A percentile compares a stretch with the other conserved stretches of the same genome.
phyloP scores from a whole-genome alignment of 1,140 invertebrate genomes.

The Drosophila kurseongensis region DNA sequence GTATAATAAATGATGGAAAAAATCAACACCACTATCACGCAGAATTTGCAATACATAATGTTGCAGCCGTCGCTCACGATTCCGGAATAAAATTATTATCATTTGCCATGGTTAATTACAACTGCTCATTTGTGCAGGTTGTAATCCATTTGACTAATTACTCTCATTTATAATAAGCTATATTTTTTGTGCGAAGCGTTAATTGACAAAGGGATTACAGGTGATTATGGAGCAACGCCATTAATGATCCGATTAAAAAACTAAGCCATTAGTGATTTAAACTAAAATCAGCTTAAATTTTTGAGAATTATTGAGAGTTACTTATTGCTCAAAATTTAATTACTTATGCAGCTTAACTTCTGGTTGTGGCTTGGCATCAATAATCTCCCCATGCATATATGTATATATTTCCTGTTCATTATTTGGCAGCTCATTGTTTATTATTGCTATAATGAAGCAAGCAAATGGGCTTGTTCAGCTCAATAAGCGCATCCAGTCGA shows the following conservation, averaged over 20 bases:
- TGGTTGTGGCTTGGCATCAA: background rate
- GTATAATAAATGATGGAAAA: slow-evolving; percentile 1
- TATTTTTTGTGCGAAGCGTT: slow-evolving; percentile 20
- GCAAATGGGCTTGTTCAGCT: slow-evolving; percentile 13
- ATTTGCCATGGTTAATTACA: slow-evolving; percentile 22
- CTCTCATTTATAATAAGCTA: slow-evolving; percentile 26
- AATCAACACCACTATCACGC: slow-evolving; percentile 15
- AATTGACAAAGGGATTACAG: slow-evolving; percentile 44
- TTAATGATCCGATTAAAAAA: slow-evolving; percentile 15
- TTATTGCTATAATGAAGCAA: slow-evolving; percentile 3
- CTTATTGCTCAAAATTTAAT: background rate
- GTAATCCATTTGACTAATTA: slow-evolving; percentile 44
- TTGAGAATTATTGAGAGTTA: background rate
- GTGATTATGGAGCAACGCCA: slow-evolving; percentile 4
- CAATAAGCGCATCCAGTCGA: slow-evolving; percentile 15
- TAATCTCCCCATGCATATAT: background rate
- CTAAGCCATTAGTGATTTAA: background rate
- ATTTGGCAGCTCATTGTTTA: background rate
- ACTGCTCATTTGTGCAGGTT: slow-evolving; percentile 17
- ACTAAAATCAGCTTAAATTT: background rate
- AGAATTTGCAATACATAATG: slow-evolving; percentile 33
- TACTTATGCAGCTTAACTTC: background rate
- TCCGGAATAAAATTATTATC: slow-evolving; percentile 25
- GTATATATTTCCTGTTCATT: background rate
- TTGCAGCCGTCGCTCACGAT: slow-evolving; percentile 4